A percentile compares a stretch with the other conserved stretches of the same genome.
These are phyloP conservation scores for Globodera ellingtonae DNA, from an alignment of 1,140 invertebrate species.

Conservation along the genomic window DNA sequence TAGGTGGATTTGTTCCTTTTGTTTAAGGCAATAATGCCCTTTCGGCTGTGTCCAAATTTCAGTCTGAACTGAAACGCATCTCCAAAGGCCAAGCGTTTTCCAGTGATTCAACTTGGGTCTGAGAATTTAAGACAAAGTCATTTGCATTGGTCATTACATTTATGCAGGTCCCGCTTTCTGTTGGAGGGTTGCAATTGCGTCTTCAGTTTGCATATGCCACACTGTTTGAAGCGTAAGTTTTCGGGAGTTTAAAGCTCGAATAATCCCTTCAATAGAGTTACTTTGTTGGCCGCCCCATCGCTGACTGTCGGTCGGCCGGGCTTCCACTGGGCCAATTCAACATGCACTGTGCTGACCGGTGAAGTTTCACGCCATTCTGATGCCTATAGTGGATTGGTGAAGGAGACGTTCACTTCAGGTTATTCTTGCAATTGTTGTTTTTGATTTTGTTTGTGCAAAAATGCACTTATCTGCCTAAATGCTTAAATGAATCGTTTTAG, in stretches of 20 bases:
- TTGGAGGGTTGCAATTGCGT: constrained; percentile 45
- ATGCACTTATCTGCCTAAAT: neutral
- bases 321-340: constrained; percentile 47
- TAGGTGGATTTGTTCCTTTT: neutral
- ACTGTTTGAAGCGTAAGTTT: constrained; percentile 22
- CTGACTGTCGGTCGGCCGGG: constrained; percentile 43
- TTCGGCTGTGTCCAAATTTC: constrained; percentile 35
- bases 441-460: neutral
- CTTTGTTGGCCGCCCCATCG: constrained; percentile 35
- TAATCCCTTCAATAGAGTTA: constrained; percentile 34
- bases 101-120: constrained; percentile 26
- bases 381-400: constrained; percentile 27
- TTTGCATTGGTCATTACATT: neutral
- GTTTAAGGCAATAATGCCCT: constrained; percentile 34
- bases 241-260: neutral
- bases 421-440: neutral
- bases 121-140: neutral
- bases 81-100: constrained; percentile 17
- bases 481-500: constrained; percentile 15
- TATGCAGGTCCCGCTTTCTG: constrained; percentile 42
- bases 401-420: constrained; percentile 46
- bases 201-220: constrained; percentile 42
- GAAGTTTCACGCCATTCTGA: constrained; percentile 43
- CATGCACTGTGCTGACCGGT: constrained; percentile 50
- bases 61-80: constrained; percentile 28